Evolutionary conservation across 2,888 invertebrate genomes (phyloP).

Genomic region (Xanthia togata): DNA sequence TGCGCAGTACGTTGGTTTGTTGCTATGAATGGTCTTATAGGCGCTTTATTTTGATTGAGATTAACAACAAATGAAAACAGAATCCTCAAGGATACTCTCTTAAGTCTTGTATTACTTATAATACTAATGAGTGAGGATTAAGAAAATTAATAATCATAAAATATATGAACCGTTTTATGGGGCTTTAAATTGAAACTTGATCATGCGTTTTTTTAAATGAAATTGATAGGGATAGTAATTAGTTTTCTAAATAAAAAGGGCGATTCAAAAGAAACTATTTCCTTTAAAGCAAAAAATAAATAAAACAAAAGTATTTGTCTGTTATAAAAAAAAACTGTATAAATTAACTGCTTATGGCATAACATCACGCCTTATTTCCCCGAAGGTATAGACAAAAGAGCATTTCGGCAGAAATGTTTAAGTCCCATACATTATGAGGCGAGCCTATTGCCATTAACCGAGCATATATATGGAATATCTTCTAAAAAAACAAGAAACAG

Average conservation of each 20-base stretch:
- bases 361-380: too few species aligned
- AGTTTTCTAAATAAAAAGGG: background rate
- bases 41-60: constrained; percentile 4
- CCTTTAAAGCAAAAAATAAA: background rate
- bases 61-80: background rate
- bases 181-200: background rate
- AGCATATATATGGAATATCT: background rate
- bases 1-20: constrained; percentile 43
- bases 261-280: background rate
- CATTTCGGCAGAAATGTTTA: too few species aligned
- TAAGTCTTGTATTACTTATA: background rate
- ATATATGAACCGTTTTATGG: background rate
- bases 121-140: background rate
- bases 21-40: constrained; percentile 24
- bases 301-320: background rate
- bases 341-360: background rate
- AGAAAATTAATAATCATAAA: background rate
- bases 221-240: background rate
- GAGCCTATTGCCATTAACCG: too few species aligned
- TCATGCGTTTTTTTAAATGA: background rate
- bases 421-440: too few species aligned
- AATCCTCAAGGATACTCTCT: background rate
- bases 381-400: too few species aligned
- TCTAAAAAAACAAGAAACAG: background rate
- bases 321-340: background rate